Base-by-base conservation (phyloP, 1,140 invertebrate genomes). In the Sweltsa coloradensis region DNA sequence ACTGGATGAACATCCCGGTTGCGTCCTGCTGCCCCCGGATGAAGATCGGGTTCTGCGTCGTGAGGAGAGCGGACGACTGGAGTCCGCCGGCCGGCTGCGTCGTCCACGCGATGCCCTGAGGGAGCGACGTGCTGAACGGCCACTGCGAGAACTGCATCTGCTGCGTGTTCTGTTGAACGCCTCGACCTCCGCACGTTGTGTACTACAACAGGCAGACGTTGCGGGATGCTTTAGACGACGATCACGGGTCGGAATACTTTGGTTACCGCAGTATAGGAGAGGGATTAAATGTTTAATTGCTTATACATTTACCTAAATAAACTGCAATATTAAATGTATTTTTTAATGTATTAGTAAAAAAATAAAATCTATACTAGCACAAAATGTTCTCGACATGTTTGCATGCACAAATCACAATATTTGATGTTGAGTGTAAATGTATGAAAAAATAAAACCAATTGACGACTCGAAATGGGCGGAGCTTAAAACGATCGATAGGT, bases 1-100 rank as follows among this genome's bases (percentile, higher is more conserved):
- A 84, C 58, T 89, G 86, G 53, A 92, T 89, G 54, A 87, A 89
- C 82, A 92, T 89, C 40, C 71, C 67, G n/a, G 71, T 67, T 13
- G 78, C 76, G 60, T 89, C 85, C 9, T 79, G 78, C 55, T 87
- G 85, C 6, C 85, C 81, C 46, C 87, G 65, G 52, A 91, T 89
- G 55, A 90, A 88, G 54, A 89, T 89, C 21, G 81, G 81, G 66
- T 88, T 89, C 3, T 78, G 80, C 0, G 76, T 64, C 3, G 74
- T 73, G 3, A 67, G 64, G 3, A 83, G 63, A 1, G 85, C 59
- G 3, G 76, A 66, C 6, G 79, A 76, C 51, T 82, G 83, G 16
- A 62, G 43, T 7, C 57, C 57, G n/a, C 57, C 57, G 24, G 34
- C 23, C 5, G 34, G 24, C 19, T 59, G 57, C 26, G 63, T 58